Percentiles rank a stretch among this genome's conserved stretches.
Conservation (phyloP, 1,140 invertebrate genomes). For the Bursaphelenchus mucronatus region DNA sequence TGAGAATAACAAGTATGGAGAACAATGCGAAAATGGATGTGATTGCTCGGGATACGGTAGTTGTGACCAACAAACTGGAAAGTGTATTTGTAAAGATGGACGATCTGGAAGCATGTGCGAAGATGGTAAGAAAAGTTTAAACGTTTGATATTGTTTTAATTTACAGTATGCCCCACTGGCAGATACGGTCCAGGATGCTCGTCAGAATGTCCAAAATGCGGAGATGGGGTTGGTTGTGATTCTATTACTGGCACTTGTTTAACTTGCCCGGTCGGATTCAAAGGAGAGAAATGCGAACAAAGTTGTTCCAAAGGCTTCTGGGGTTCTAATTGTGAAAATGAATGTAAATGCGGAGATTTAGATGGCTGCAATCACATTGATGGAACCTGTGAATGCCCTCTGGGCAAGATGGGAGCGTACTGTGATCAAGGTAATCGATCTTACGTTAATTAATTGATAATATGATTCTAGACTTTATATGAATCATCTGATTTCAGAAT, state of each 20-base stretch:
- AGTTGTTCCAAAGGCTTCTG: slow-evolving; percentile 74
- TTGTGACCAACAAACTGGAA: slow-evolving; percentile 53
- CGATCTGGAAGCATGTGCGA: slow-evolving; percentile 54
- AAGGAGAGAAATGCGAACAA: slow-evolving; percentile 72
- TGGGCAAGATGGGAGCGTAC: slow-evolving; percentile 59
- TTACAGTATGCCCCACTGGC: slow-evolving; percentile 52
- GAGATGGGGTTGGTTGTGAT: slow-evolving; percentile 81
- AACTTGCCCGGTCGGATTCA: slow-evolving; percentile 74
- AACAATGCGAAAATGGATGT: slow-evolving; percentile 47
- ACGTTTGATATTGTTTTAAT: slow-evolving; percentile 9
- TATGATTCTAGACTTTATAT: neutral
- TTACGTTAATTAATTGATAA: too few relatives aligned
- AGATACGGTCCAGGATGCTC: slow-evolving; percentile 54
- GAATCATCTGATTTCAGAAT: slow-evolving; percentile 41
- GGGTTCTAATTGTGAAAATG: slow-evolving; percentile 68
- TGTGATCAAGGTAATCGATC: slow-evolving; percentile 19
- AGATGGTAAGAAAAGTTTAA: slow-evolving; percentile 35
- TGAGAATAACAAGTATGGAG: slow-evolving; percentile 39
- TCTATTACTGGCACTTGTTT: slow-evolving; percentile 71
- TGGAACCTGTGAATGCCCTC: slow-evolving; percentile 68
- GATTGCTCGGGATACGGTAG: slow-evolving; percentile 50
- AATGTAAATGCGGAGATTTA: slow-evolving; percentile 79
- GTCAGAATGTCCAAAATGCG: slow-evolving; percentile 67
- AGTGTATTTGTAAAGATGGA: slow-evolving; percentile 56
- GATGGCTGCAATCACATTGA: slow-evolving; percentile 74